Evolutionary conservation across 2,888 invertebrate species (phyloP).

Genomic region (Metalampra italica): DNA sequence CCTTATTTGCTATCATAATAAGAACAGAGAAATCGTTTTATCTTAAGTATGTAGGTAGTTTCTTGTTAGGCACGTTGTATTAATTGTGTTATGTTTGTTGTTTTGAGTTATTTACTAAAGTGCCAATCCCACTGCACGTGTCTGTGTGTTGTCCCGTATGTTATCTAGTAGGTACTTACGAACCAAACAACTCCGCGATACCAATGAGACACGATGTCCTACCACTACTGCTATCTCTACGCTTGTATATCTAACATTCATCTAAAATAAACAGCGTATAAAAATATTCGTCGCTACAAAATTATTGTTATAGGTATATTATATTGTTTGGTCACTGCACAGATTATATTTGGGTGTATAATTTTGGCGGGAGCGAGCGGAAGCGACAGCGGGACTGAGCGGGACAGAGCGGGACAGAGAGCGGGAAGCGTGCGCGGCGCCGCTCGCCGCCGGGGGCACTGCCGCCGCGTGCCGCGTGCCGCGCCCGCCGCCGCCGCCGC

Average conservation of each 20-base stretch:
- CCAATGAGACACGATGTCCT: background rate
- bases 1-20: too few species aligned
- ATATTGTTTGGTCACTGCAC: background rate
- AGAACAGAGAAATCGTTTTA: too few species aligned
- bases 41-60: too few species aligned
- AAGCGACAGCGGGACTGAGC: constrained; percentile 4
- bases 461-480: background rate
- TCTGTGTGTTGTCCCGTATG: too few species aligned
- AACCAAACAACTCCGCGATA: constrained; percentile 18
- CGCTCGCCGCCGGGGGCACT: constrained; percentile 5
- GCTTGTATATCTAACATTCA: constrained; percentile 34
- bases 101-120: too few species aligned
- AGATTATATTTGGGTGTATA: constrained; percentile 7
- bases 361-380: constrained; percentile 11
- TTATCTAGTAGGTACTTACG: constrained; percentile 16
- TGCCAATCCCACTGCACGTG: too few species aligned
- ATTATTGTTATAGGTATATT: constrained; percentile 4
- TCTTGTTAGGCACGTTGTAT: too few species aligned
- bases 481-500: too few species aligned
- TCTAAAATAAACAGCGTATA: constrained; percentile 36
- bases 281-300: constrained; percentile 22
- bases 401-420: constrained; percentile 5
- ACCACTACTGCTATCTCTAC: constrained; percentile 15
- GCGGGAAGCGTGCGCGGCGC: constrained; percentile 5
- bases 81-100: too few species aligned